Evolutionary conservation across 2,113 vertebrate species (phyloP).

Genomic region (Nycticebus coucang): DNA sequence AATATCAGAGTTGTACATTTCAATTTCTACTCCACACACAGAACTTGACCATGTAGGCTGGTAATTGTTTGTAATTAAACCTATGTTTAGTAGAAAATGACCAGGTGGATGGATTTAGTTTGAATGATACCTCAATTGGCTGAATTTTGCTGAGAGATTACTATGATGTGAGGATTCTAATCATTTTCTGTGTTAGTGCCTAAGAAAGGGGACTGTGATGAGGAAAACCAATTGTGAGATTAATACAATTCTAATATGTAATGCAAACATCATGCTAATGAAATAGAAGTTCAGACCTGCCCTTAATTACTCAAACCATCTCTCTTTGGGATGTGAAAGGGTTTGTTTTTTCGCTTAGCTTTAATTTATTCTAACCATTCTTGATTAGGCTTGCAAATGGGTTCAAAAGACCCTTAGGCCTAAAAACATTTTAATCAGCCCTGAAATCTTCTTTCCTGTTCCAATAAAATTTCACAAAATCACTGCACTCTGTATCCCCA

Average conservation of each 20-base stretch:
- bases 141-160: constrained; percentile 40
- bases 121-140: background rate
- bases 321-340: constrained; percentile 56
- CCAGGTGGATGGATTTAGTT: background rate
- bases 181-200: constrained; percentile 51
- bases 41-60: background rate
- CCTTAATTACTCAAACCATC: constrained; percentile 68
- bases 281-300: constrained; percentile 59
- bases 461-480: background rate
- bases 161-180: constrained; percentile 28
- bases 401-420: constrained; percentile 51
- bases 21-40: constrained; percentile 5
- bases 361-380: constrained; percentile 70
- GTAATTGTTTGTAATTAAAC: background rate
- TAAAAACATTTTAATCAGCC: constrained; percentile 53
- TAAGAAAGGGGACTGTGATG: constrained; percentile 59
- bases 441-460: constrained; percentile 3
- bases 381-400: constrained; percentile 56
- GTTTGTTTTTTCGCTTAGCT: constrained; percentile 60
- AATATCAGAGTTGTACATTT: background rate
- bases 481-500: background rate
- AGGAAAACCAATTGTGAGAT: constrained; percentile 55
- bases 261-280: constrained; percentile 74
- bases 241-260: constrained; percentile 63
- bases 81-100: background rate